Evolutionary conservation across 1,140 invertebrate genomes (phyloP).

Genomic region (Drosophila lini): DNA sequence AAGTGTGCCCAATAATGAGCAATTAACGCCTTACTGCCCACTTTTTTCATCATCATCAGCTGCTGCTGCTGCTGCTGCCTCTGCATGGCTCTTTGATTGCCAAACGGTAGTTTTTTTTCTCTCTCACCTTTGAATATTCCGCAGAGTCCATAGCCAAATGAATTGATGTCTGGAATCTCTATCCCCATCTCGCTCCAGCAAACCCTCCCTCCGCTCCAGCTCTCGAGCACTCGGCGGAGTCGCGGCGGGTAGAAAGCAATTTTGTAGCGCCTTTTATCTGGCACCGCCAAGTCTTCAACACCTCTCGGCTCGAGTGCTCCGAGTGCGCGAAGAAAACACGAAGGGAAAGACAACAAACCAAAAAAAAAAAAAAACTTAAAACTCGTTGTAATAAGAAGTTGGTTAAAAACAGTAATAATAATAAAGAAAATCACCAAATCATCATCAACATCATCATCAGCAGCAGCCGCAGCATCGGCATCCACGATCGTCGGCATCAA

Average conservation of each 20-base stretch:
- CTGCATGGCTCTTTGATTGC: constrained; percentile 44
- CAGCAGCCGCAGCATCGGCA: constrained; percentile 22
- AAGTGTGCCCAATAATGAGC: constrained; percentile 84
- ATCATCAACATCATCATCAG: constrained; percentile 75
- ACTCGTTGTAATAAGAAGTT: constrained; percentile 81
- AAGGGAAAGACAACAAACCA: constrained; percentile 27
- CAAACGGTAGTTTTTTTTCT: constrained; percentile 54
- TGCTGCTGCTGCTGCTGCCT: constrained; percentile 16
- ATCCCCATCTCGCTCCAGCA: constrained; percentile 10
- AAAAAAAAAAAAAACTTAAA: constrained; percentile 55
- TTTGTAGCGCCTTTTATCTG: constrained; percentile 82
- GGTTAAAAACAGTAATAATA: constrained; percentile 83
- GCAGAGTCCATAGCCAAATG: constrained; percentile 46
- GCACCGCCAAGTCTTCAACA: constrained; percentile 82
- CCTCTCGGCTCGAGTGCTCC: constrained; percentile 72
- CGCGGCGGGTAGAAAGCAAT: constrained; percentile 66
- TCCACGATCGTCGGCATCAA: constrained; percentile 64
- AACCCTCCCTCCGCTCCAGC: neutral
- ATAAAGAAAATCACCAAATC: constrained; percentile 82
- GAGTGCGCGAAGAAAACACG: constrained; percentile 34
- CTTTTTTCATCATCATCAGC: constrained; percentile 48
- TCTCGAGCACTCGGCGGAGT: constrained; percentile 23
- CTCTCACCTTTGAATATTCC: constrained; percentile 49
- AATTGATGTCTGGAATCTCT: constrained; percentile 48
- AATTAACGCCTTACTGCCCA: constrained; percentile 82